Base-by-base conservation (phyloP, 2,888 invertebrate genomes). In the Epistrophe eligans region DNA sequence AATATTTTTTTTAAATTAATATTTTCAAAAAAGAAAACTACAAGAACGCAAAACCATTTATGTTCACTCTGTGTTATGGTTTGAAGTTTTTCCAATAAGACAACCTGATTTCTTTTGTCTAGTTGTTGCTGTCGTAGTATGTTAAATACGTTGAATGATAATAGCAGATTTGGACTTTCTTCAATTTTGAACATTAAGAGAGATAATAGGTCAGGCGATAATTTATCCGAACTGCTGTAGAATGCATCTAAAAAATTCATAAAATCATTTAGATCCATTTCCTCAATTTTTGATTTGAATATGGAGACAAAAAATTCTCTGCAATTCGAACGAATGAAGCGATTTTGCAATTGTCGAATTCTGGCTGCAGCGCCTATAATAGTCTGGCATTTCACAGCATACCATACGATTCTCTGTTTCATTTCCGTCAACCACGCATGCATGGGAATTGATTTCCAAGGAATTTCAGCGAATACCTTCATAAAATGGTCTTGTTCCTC, bases 381-480 rank as follows among this genome's bases (percentile, higher is more conserved):
- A 5, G 89, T 11, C 15, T 89, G 50, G n/a, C n/a, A 57, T 10
- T 82, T 57, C 9, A 77, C 40, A 5, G 35, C 60, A 3, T 35
- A 62, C 85, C 84, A 84, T 24, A n/a, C 8, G 13, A 76, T 15
- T n/a, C 40, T 7, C 15, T 35, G 17, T 6, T 76, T 52, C 38
- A 89, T 74, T 40, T 79, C 76, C 5, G 19, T 9, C 19, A 92
- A 70, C 91, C 91, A 91, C 64, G 89, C 89, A 72, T 90, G 89
- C 67, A 92, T 81, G 0, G 92, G 92, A 7, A 92, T 89, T 8
- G 91, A 89, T 32, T 91, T 91, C 91, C 92, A 92, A 7, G 90
- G 88, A 4, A 92, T 89, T 11, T 84, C 67, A 0, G 74, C 58
- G 17, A 90, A 85, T 0, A 55, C 10, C 45, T 79, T 71, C 48